A percentile compares a stretch with the other conserved stretches of the same genome.
Conservation (phyloP, 2,113 vertebrate genomes). For the Elanoides forficatus region DNA sequence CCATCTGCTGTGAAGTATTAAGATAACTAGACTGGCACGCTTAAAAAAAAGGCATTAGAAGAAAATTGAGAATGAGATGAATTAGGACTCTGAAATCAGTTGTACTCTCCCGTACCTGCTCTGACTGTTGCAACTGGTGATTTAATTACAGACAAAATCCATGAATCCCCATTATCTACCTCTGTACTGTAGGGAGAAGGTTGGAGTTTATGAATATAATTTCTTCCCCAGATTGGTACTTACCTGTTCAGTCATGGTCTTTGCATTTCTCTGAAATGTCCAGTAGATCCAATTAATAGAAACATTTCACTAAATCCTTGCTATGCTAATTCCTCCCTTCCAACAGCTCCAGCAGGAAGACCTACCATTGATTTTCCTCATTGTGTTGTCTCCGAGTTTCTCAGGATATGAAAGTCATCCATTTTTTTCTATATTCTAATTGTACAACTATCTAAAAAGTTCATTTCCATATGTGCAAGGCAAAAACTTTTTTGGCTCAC, state of each 20-base stretch:
- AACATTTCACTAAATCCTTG: neutral
- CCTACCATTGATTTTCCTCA: neutral
- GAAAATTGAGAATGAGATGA: neutral
- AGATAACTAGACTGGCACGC: neutral
- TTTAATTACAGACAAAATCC: neutral
- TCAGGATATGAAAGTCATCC: neutral
- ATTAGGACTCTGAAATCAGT: neutral
- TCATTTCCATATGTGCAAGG: neutral
- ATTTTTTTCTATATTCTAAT: neutral
- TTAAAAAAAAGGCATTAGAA: neutral
- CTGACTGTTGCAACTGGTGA: neutral
- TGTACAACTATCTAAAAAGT: neutral
- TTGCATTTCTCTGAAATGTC: neutral
- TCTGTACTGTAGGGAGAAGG: neutral
- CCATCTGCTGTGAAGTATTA: neutral
- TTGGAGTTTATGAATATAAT: neutral
- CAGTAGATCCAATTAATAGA: neutral
- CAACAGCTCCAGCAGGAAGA: neutral
- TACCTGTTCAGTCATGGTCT: neutral
- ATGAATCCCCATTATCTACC: neutral
- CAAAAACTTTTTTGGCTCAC: neutral
- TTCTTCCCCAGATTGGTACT: neutral
- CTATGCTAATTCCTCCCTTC: neutral
- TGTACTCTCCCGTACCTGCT: neutral
- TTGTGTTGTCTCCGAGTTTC: neutral